Conservation (phyloP, 2,888 invertebrate species). For the Hartigia nigra region DNA sequence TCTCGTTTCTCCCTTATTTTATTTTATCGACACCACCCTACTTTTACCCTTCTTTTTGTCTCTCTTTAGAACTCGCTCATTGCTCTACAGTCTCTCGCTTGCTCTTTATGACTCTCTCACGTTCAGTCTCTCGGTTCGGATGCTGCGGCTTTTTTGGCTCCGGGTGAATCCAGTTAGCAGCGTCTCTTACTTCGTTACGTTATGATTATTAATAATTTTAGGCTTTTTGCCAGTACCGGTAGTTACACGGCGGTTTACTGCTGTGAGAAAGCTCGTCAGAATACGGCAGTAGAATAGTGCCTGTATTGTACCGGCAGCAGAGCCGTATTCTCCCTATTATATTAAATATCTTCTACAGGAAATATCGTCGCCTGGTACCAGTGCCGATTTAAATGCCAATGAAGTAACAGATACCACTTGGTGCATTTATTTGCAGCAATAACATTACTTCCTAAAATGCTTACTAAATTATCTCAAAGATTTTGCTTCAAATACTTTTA, state of each 20-base stretch:
- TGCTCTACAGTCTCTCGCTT: background rate
- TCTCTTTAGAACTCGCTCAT: background rate
- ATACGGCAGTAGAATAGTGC: background rate
- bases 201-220: conserved; percentile 56
- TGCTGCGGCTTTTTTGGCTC: conserved; percentile 30
- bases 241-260: conserved; percentile 52
- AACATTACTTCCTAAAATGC: background rate
- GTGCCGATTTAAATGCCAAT: background rate
- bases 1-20: background rate
- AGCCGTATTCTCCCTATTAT: background rate
- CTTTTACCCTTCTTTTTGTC: background rate
- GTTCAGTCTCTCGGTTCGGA: background rate
- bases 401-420: background rate
- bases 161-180: conserved; percentile 46
- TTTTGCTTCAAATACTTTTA: background rate
- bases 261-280: conserved; percentile 51
- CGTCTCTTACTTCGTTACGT: conserved; percentile 47
- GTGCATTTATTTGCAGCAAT: background rate
- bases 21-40: conserved; percentile 20
- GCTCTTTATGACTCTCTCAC: conserved; percentile 1
- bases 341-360: background rate
- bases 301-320: background rate
- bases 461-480: background rate
- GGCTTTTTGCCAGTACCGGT: conserved; percentile 48
- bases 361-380: background rate